Conservation (phyloP, 2,888 invertebrate species). For the Candidula unifasciata region DNA sequence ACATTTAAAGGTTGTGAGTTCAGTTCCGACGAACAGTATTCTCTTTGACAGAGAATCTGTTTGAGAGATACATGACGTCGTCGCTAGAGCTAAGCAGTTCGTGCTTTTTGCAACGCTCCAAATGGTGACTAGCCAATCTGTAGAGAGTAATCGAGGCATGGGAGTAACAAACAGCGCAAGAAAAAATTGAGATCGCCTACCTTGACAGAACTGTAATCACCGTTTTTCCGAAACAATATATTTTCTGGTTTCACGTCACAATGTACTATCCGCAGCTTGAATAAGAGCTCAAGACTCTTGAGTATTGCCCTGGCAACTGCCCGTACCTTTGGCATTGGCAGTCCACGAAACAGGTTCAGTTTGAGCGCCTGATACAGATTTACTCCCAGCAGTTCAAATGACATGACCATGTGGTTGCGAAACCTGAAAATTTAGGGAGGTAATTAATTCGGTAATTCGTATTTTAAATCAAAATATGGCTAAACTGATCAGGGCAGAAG, state of each 20-base stretch:
- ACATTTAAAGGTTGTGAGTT: too few relatives aligned
- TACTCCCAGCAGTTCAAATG: constrained; percentile 96
- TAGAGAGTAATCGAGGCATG: too few relatives aligned
- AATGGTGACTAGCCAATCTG: too few relatives aligned
- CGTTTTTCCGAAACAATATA: constrained; percentile 84
- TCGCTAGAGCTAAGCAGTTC: too few relatives aligned
- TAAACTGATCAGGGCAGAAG: too few relatives aligned
- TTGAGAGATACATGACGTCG: too few relatives aligned
- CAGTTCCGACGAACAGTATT: too few relatives aligned
- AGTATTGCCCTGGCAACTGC: constrained; percentile 98
- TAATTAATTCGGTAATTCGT: too few relatives aligned
- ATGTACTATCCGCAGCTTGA: constrained; percentile 97
- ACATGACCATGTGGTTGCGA: constrained; percentile 98
- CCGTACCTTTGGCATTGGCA: constrained; percentile 95
- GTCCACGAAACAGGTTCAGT: constrained; percentile 99
- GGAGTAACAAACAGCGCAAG: too few relatives aligned
- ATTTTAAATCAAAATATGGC: too few relatives aligned
- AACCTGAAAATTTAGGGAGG: constrained; percentile 84
- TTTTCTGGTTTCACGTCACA: constrained; percentile 99
- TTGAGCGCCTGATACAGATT: constrained; percentile 93
- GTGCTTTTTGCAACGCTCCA: too few relatives aligned
- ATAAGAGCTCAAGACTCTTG: constrained; percentile 94
- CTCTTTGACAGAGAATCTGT: too few relatives aligned
- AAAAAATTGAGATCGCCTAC: constrained; percentile 3
- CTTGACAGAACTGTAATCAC: constrained; percentile 42